Evolutionary conservation across 2,113 vertebrate genomes (phyloP).

Genomic region (Brachypteracias leptosomus): DNA sequence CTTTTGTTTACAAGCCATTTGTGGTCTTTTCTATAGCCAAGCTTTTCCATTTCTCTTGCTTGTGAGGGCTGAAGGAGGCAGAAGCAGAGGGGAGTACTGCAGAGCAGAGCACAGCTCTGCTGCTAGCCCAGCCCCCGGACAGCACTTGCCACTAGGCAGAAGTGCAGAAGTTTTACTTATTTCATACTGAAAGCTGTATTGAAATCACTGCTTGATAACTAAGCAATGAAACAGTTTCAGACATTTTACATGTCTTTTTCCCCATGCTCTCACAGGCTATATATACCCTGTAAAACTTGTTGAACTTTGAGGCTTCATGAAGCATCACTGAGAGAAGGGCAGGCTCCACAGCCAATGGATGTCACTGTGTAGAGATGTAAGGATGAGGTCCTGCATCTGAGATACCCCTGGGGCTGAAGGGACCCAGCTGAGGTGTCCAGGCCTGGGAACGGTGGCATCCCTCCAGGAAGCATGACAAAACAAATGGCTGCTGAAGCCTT

Average conservation of each 20-base stretch:
- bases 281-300: neutral
- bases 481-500: neutral
- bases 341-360: neutral
- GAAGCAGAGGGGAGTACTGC: neutral
- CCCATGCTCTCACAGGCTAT: neutral
- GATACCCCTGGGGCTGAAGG: neutral
- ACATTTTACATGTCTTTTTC: neutral
- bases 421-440: neutral
- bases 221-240: neutral
- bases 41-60: neutral
- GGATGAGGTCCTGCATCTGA: neutral
- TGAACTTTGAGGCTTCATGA: neutral
- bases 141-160: accelerated
- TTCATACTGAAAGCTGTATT: neutral
- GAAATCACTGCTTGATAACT: neutral
- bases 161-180: neutral
- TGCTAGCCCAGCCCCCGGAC: accelerated
- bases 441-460: accelerated
- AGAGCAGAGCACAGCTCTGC: neutral
- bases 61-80: neutral
- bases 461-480: neutral
- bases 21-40: neutral
- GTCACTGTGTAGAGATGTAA: accelerated
- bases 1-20: neutral
- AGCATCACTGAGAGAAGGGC: neutral